Evolutionary conservation across 2,797 vertebrate species (phyloP), one percentile per base, ranked within the genome.

Genomic region (Lepidocolaptes lacrymiger): DNA sequence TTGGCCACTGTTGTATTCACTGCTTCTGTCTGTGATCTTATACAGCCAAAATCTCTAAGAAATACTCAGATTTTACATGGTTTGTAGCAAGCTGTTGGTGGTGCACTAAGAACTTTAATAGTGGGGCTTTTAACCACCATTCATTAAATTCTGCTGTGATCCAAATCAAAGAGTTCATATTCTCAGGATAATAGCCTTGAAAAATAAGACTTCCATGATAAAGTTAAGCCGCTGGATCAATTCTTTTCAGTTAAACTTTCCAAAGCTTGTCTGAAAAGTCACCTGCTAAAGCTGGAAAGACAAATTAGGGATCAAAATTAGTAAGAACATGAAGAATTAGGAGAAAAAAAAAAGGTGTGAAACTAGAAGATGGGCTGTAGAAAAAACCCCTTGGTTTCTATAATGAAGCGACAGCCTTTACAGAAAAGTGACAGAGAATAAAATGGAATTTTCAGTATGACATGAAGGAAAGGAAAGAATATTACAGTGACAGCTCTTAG

Each of bases 371-470:
- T 51, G 62, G 24, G 27, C 71, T 89, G 72, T 43, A 69, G 56
- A 81, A 82, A 66, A 36, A 8, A 1, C 1, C 1, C 26, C 26
- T 18, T 19, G 1, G 32, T 67, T 93, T 64, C 71, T 79, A 15
- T 87, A 78, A 56, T 72, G 41, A 81, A 80, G 39, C 2, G 7
- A 10, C 62, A 54, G 5, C 30, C 71, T 61, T 81, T 56, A 32
- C 28, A 69, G 55, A 79, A 44, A 30, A 62, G 63, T 41, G 44
- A 41, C 24, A 85, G 30, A 61, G 59, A 71, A 85, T 41, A 71
- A 79, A 82, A 59, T 58, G 64, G 66, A 73, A 72, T 83, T 85
- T 91, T 93, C 56, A 59, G 28, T 87, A 21, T 77, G 89, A 88
- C 54, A 49, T 14, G 52, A 52, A 77, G 72, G 46, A 56, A 76